phyloP scores from a whole-genome alignment of 2,797 vertebrate species.

The Selene dorsalis region DNA sequence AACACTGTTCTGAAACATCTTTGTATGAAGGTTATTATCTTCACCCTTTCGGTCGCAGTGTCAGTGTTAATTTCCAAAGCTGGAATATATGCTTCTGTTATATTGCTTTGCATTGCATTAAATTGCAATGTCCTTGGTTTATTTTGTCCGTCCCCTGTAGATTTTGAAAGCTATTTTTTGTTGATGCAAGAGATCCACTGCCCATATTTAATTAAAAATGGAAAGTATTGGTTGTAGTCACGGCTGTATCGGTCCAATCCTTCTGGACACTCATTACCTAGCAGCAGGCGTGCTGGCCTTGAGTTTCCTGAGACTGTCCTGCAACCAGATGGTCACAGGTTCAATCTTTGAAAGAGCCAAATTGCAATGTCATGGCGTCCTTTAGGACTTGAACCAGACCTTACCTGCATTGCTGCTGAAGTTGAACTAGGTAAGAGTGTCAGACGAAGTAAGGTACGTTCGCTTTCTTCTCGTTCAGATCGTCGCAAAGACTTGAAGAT shows the following conservation, averaged over 20 bases:
- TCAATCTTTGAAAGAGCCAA: conserved; percentile 60
- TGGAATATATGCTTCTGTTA: neutral
- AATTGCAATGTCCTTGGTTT: conserved; percentile 4
- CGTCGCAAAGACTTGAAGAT: too few relatives aligned
- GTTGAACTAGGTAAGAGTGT: conserved; percentile 31
- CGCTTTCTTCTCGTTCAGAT: neutral
- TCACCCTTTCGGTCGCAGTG: neutral
- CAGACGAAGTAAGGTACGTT: neutral
- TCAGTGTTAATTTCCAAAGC: neutral
- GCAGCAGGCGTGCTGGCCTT: conserved; percentile 70
- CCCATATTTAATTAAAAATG: conserved; percentile 58
- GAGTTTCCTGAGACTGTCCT: conserved; percentile 56
- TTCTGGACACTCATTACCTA: conserved; percentile 66
- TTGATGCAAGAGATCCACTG: conserved; percentile 19
- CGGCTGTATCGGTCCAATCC: conserved; percentile 43
- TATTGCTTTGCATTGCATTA: conserved; percentile 17
- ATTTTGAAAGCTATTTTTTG: neutral
- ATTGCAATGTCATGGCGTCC: conserved; percentile 70
- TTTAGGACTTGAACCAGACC: conserved; percentile 52
- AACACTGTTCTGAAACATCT: neutral
- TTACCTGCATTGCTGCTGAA: conserved; percentile 14
- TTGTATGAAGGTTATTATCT: neutral
- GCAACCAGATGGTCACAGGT: conserved; percentile 75
- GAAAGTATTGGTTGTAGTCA: conserved; percentile 30
- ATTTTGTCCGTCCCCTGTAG: conserved; percentile 8